Conservation (phyloP, 2,888 invertebrate genomes). For the Rhingia campestris region DNA sequence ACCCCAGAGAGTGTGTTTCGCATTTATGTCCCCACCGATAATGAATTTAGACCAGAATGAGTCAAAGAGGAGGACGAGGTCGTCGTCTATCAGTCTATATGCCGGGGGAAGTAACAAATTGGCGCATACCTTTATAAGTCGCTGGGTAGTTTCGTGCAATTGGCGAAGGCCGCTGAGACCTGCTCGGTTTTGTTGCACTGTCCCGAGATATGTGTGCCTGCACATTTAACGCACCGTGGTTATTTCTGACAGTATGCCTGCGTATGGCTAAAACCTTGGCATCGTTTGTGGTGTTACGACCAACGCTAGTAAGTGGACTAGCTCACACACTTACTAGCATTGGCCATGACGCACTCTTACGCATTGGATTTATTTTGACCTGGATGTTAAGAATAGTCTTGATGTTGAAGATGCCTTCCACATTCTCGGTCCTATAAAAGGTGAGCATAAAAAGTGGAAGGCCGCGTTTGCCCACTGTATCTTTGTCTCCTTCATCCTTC, state of each 20-base stretch:
- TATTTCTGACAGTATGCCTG: slow-evolving; percentile 8
- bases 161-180: slow-evolving; percentile 10
- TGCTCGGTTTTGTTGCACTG: slow-evolving; percentile 17
- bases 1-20: too few species aligned
- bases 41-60: neutral
- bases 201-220: slow-evolving; percentile 15
- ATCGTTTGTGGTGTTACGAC: too few species aligned
- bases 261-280: slow-evolving; percentile 7
- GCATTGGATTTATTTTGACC: neutral
- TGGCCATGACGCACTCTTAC: neutral
- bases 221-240: slow-evolving; percentile 20
- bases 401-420: too few species aligned
- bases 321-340: too few species aligned
- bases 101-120: neutral
- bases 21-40: too few species aligned
- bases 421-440: neutral
- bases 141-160: slow-evolving; percentile 19
- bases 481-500: slow-evolving; percentile 1
- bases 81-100: slow-evolving; percentile 2
- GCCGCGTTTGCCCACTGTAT: neutral
- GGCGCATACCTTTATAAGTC: slow-evolving; percentile 5
- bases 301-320: too few species aligned
- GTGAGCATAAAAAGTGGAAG: too few species aligned
- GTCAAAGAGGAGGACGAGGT: neutral
- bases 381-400: too few species aligned